Evolutionary conservation across 2,888 invertebrate species (phyloP).

Genomic region (Hemithea aestivaria): DNA sequence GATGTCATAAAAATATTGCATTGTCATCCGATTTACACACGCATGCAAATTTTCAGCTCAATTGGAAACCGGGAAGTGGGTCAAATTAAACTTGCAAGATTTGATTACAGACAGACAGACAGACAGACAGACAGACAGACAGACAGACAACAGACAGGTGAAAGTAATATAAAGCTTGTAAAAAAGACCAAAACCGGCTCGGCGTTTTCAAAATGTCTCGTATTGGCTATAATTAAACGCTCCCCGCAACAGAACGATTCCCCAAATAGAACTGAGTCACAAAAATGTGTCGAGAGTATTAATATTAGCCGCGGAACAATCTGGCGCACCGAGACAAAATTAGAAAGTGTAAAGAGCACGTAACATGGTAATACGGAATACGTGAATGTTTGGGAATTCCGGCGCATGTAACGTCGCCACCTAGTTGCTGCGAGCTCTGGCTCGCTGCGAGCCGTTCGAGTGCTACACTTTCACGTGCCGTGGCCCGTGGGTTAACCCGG

Average conservation of each 20-base stretch:
- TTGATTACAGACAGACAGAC: too few species aligned
- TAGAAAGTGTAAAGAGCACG: conserved; percentile 42
- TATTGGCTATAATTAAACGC: conserved; percentile 10
- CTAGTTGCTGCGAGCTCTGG: too few species aligned
- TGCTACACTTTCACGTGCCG: conserved; percentile 52
- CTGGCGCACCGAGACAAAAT: conserved; percentile 30
- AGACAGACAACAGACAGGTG: too few species aligned
- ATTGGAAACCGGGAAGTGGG: too few species aligned
- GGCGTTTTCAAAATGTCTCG: conserved; percentile 17
- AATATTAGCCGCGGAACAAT: conserved; percentile 5
- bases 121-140: too few species aligned
- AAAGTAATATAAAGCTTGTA: too few species aligned
- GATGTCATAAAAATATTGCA: too few species aligned
- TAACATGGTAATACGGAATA: conserved; percentile 34
- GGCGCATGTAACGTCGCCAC: conserved; percentile 33
- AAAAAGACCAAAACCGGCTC: conserved; percentile 23
- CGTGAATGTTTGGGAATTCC: conserved; percentile 50
- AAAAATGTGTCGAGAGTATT: conserved; percentile 4
- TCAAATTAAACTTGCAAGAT: too few species aligned
- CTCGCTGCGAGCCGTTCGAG: conserved; percentile 4
- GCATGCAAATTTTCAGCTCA: too few species aligned
- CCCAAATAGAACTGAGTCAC: conserved; percentile 12
- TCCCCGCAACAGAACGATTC: background rate
- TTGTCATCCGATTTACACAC: too few species aligned
- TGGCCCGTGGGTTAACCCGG: conserved; percentile 49